These are phyloP conservation scores for Phycodurus eques DNA, from an alignment of 2,113 vertebrate species.

Conservation along the genomic window DNA sequence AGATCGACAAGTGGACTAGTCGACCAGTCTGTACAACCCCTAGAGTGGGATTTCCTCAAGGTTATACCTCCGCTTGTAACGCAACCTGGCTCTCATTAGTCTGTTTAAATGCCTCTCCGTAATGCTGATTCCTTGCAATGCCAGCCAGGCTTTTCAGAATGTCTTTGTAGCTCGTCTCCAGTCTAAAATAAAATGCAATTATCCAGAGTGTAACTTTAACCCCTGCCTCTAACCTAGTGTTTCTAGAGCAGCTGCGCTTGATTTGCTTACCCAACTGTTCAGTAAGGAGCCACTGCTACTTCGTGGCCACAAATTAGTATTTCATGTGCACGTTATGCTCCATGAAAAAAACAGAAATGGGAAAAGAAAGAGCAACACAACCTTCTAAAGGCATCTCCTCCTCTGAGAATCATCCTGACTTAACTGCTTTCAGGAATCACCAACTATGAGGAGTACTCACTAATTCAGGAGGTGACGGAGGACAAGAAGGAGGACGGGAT, in stretches of 20 bases:
- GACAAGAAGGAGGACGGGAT: conserved; percentile 93
- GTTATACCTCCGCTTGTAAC: no score
- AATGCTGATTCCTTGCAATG: no score
- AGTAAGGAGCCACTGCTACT: not conserved
- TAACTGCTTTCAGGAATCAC: conserved; percentile 89
- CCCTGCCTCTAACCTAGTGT: no score
- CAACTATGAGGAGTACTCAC: conserved; percentile 98
- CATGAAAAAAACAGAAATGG: conserved; percentile 10
- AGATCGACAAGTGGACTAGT: no score
- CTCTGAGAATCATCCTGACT: conserved; percentile 23
- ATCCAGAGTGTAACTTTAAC: no score
- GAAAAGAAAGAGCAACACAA: conserved; percentile 6
- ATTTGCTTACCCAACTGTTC: not conserved
- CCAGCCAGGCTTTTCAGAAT: no score
- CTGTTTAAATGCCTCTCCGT: no score
- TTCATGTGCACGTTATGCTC: conserved; percentile 47
- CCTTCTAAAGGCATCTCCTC: conserved; percentile 13
- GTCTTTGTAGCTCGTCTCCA: no score
- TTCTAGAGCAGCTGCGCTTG: not conserved
- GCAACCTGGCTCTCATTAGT: no score
- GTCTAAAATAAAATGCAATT: no score
- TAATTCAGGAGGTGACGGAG: conserved; percentile 90
- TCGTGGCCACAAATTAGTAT: not conserved
- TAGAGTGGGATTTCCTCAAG: no score
- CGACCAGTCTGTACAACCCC: no score